Base-by-base conservation (phyloP, 2,888 invertebrate genomes). In the Myopa testacea region DNA sequence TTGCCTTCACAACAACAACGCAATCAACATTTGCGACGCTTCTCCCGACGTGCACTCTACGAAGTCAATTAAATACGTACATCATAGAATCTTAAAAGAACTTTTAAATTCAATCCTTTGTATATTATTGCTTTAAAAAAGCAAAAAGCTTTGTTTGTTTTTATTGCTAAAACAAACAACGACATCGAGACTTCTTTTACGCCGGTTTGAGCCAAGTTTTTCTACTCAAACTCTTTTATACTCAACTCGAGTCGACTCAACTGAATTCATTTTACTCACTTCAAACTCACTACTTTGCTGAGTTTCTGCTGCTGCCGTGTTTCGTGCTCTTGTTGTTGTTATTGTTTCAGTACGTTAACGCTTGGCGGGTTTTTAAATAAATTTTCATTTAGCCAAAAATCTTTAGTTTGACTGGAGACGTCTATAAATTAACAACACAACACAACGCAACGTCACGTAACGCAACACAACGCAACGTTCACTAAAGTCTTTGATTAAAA, bases 321-420 rank as follows among this genome's bases (percentile, higher is more conserved):
- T 67, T 67, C 50, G 38, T 19, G 34, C 73, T 45, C 45, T 67
- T 26, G 67, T 16, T 77, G 45, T 62, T 60, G 38, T 70, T 75
- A 52, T 75, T 52, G 65, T 67, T 50, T 45, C 34, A 55, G 55
- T 16, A 55, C 16, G 62, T 16, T 16, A 37, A 55, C 72, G 65
- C 81, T 80, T 81, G 80, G 80, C 77, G 60, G 81, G 84, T 84
- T 85, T 84, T 88, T 88, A 88, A 89, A 89, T 88, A 88, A 84
- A 85, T 86, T 86, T 88, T 87, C 85, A 86, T 85, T 84, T 84
- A 81, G 78, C 84, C 82, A 81, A 87, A 86, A 84, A 83, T 82
- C 80, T 84, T 84, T 86, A 89, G 89, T 89, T 88, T 85, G 86
- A 85, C 84, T 86, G 84, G 84, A 86, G 86, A 85, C 88, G 86